Conservation (phyloP, 2,113 vertebrate genomes). For the Trochalopteron elliotii region DNA sequence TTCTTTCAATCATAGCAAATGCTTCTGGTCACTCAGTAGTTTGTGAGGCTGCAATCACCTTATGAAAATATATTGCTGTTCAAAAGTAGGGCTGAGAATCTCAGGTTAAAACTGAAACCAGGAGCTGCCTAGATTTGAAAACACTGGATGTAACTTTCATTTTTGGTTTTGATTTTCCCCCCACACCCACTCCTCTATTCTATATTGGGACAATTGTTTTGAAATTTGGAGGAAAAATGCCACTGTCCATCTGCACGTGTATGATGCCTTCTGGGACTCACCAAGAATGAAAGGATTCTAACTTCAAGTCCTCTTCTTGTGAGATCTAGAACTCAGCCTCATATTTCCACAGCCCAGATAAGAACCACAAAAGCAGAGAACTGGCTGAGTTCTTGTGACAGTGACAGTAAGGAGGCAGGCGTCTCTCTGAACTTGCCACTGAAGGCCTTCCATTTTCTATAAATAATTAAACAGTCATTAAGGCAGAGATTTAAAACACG, state of each 20-base stretch:
- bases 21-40: background rate
- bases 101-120: background rate
- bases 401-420: background rate
- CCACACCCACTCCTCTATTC: fast-evolving
- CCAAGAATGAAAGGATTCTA: background rate
- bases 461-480: conserved; percentile 33
- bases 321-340: background rate
- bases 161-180: background rate
- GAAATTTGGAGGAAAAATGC: background rate
- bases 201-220: background rate
- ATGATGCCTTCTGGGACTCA: background rate
- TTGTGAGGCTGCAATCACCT: background rate
- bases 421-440: background rate
- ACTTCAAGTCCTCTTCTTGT: background rate
- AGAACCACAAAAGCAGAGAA: background rate
- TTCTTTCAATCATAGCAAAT: background rate
- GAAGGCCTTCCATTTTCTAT: background rate
- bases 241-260: fast-evolving
- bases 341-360: background rate
- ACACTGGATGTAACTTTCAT: background rate
- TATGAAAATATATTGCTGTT: background rate
- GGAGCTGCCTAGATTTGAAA: background rate
- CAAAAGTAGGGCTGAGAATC: fast-evolving
- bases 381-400: background rate
- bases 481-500: background rate